Conservation (phyloP, 1,140 invertebrate genomes). For the Drosophila nannoptera region DNA sequence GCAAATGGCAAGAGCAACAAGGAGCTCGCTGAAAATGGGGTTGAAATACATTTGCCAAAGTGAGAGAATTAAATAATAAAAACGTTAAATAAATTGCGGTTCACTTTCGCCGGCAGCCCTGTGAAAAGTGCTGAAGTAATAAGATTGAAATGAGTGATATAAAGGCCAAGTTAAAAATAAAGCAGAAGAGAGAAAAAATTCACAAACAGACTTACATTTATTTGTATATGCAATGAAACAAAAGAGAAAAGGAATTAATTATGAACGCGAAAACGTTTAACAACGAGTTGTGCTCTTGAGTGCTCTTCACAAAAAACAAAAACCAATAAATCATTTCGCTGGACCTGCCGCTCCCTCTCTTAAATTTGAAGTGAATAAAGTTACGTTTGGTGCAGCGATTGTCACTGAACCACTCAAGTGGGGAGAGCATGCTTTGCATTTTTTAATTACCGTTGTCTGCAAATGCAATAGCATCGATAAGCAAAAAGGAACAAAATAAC, state of each 20-base stretch:
- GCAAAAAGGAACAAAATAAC: background rate
- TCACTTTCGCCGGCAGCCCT: constrained; percentile 27
- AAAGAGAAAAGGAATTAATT: constrained; percentile 43
- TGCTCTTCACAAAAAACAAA: constrained; percentile 35
- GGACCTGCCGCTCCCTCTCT: background rate
- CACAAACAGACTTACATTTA: background rate
- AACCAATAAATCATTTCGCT: constrained; percentile 54
- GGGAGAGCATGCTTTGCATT: background rate
- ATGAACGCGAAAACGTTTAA: constrained; percentile 40
- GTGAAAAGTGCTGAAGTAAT: constrained; percentile 22
- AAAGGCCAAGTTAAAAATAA: constrained; percentile 3
- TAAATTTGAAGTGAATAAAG: constrained; percentile 55
- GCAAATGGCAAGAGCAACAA: background rate
- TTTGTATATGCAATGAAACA: background rate
- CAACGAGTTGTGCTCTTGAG: constrained; percentile 38
- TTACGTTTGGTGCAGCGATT: constrained; percentile 21
- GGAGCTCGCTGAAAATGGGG: constrained; percentile 3
- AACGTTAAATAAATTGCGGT: constrained; percentile 36
- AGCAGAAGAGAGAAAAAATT: background rate
- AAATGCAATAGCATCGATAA: background rate
- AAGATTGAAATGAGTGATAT: constrained; percentile 39
- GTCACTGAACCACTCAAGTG: background rate
- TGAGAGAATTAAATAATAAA: constrained; percentile 17
- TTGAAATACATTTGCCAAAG: constrained; percentile 19
- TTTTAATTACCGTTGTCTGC: background rate